Base-by-base conservation (phyloP, 2,888 invertebrate genomes). In the Temnothorax ravouxi region DNA sequence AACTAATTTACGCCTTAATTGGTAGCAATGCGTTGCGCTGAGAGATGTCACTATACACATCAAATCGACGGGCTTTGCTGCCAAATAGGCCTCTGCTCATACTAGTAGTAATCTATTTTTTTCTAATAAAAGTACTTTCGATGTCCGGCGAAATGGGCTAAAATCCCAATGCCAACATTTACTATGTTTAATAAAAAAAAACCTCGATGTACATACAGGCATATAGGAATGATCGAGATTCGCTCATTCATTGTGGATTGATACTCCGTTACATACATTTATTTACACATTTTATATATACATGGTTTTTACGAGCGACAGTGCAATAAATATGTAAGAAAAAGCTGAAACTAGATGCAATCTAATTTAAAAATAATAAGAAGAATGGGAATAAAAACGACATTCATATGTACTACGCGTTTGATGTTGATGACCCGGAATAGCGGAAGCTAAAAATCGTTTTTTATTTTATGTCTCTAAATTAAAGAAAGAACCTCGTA, bases 31-130 rank as follows among this genome's bases (percentile, higher is more conserved):
- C 4, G 21, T 52, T 13, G 11, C 5, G 34, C 9, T 18, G 18
- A 0, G 0, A 64, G 76, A 76, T 64, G 76, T 64, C 52, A 52
- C 38, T 34, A 64, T 34, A 64, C 38, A 3, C 38, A 13, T 50
- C 15, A 21, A 25, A 21, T 62, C 47, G 34, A 1, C 62, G 5
- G 3, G 11, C 1, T 62, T n/a, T 15, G 47, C 47, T 47, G 5
- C 34, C 34, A 41, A 41, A 9, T 41, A 34, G 34, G 34, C 0
- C 34, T 38, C 38, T 41, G 41, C 41, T 41, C 9, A 1, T 34
- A 34, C 34, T 34, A 6, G 6, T 34, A 34, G 34, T 34, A 34
- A 34, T 34, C 6, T 34, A 34, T 34, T 5, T 34, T 34, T 34
- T 34, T 34, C 34, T 34, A 34, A 34, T 34, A 34, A 34, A 34